Evolutionary conservation across 2,888 invertebrate genomes (phyloP), one percentile per base, ranked within the genome.

Genomic region (Drosophila rubida): DNA sequence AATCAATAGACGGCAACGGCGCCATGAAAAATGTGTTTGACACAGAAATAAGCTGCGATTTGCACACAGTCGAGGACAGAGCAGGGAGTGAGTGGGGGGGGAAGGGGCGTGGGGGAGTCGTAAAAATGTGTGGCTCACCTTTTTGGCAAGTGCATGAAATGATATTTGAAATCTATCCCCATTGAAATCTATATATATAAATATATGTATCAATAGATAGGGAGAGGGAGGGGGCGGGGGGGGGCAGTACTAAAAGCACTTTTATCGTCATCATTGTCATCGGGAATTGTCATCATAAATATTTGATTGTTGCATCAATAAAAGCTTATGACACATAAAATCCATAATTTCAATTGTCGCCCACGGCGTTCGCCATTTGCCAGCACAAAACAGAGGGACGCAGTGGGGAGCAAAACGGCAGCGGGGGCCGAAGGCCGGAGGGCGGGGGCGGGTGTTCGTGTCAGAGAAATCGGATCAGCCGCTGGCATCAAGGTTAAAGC

Each of bases 281-380:
- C 81, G 87, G 68, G 81, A 80, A 86, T 83, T 87, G 87, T 83
- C 83, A 85, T 87, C 88, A 84, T 84, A 84, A 84, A 84, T 84
- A 87, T 84, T 84, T 84, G 84, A 84, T 84, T 87, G 88, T 85
- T 87, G 87, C 84, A 87, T 87, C 84, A 84, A 84, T 84, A 84
- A 87, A 83, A 87, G 83, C 88, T 87, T 80, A 84, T 84, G 84
- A 84, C 84, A 84, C 83, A 84, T 84, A 84, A 84, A 84, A 87
- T 84, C 84, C 88, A 86, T 87, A 84, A 84, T 84, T 86, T 84
- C 84, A 84, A 84, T 84, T 84, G 87, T 83, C 78, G 76, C 83
- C 78, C 71, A 69, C 35, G 68, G 85, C 73, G 37, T 25, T 37
- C 23, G 25, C 46, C 30, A 54, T n/a, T 32, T 32, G 32, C 32